These are phyloP conservation scores for Cybosia mesomella DNA, from an alignment of 2,888 invertebrate genomes.

Conservation along the genomic window DNA sequence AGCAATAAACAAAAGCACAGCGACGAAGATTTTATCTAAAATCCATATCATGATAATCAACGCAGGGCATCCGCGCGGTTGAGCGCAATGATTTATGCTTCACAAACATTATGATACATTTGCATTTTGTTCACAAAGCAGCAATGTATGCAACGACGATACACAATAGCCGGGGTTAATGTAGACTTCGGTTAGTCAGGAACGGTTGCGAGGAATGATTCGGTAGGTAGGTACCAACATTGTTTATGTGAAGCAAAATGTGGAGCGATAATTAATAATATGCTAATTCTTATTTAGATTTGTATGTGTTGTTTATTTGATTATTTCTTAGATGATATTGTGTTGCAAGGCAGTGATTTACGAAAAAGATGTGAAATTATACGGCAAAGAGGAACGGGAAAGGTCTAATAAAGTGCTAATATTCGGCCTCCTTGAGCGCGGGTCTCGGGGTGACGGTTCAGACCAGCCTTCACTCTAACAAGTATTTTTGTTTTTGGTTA, in stretches of 20 bases:
- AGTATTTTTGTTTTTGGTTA: too few relatives aligned
- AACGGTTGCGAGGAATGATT: constrained; percentile 53
- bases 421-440: too few relatives aligned
- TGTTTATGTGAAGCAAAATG: constrained; percentile 54
- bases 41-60: constrained; percentile 72
- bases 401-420: too few relatives aligned
- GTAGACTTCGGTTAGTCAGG: constrained; percentile 53
- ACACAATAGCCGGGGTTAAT: constrained; percentile 55
- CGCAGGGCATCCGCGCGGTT: constrained; percentile 65
- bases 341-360: background rate
- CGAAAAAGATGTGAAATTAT: too few relatives aligned
- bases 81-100: constrained; percentile 68
- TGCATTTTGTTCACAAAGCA: constrained; percentile 72
- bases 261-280: constrained; percentile 48
- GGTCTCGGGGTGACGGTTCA: too few relatives aligned
- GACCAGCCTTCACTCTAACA: too few relatives aligned
- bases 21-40: constrained; percentile 67
- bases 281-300: constrained; percentile 47
- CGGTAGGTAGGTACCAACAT: constrained; percentile 51
- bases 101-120: constrained; percentile 71
- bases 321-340: background rate
- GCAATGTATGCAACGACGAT: constrained; percentile 53
- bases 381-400: too few relatives aligned
- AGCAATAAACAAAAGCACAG: constrained; percentile 43
- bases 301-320: background rate